phyloP scores from a whole-genome alignment of 2,797 vertebrate species.

The Channallabes apus region DNA sequence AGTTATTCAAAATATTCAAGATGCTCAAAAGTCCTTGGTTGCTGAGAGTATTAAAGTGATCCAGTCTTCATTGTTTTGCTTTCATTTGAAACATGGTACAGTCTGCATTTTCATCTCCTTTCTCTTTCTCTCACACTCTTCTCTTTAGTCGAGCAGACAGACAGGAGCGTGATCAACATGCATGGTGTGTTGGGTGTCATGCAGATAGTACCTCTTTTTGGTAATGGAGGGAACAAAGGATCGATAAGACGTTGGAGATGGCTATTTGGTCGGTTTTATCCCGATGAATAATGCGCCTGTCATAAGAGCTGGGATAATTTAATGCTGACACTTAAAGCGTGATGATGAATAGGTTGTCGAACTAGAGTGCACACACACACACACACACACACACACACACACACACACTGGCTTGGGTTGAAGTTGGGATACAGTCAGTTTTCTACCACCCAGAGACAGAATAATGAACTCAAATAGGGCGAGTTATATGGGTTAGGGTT shows the following conservation, averaged over 20 bases:
- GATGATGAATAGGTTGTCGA: slow-evolving; percentile 90
- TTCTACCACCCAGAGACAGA: slow-evolving; percentile 60
- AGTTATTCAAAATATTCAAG: slow-evolving; percentile 51
- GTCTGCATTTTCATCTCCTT: slow-evolving; percentile 62
- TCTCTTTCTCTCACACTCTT: slow-evolving; percentile 63
- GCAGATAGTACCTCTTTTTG: slow-evolving; percentile 82
- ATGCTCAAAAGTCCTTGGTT: background rate
- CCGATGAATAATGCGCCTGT: slow-evolving; percentile 96
- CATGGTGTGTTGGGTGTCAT: slow-evolving; percentile 80
- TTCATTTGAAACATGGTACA: slow-evolving; percentile 78
- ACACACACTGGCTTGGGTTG: slow-evolving; percentile 62
- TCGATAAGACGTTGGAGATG: slow-evolving; percentile 83
- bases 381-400: slow-evolving; percentile 71
- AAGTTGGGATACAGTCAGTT: slow-evolving; percentile 86
- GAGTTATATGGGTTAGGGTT: no score
- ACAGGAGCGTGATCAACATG: slow-evolving; percentile 84
- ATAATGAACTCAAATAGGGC: background rate
- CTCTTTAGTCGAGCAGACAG: slow-evolving; percentile 61
- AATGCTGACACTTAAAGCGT: slow-evolving; percentile 87
- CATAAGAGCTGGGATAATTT: slow-evolving; percentile 94
- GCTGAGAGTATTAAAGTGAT: slow-evolving; percentile 58
- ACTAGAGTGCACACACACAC: slow-evolving; percentile 68
- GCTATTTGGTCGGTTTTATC: slow-evolving; percentile 80
- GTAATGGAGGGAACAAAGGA: slow-evolving; percentile 79
- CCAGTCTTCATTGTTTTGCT: slow-evolving; percentile 71